Percentiles rank a stretch among this genome's conserved stretches.
These are phyloP conservation scores for Schizopygopsis malacanthus DNA, from an alignment of 2,797 vertebrate species.

Conservation along the genomic window DNA sequence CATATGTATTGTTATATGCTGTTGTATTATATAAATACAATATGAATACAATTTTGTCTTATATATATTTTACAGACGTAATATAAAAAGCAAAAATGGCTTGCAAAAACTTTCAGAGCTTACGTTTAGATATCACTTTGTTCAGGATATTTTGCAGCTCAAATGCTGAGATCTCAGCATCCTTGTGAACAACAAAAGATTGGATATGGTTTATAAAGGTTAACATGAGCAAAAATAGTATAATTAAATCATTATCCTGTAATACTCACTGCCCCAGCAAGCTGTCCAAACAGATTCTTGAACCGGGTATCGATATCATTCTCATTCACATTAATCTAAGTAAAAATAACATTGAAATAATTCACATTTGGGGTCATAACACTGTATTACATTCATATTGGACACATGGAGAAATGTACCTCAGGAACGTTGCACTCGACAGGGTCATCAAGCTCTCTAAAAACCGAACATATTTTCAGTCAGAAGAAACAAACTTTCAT, in stretches of 20 bases:
- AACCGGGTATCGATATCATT: conserved; percentile 81
- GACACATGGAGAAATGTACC: conserved; percentile 68
- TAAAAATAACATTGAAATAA: neutral
- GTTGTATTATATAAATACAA: neutral
- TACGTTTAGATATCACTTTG: conserved; percentile 82
- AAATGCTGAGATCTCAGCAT: conserved; percentile 83
- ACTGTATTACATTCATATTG: neutral
- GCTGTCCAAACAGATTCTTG: conserved; percentile 78
- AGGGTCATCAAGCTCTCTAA: conserved; percentile 84
- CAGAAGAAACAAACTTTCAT: neutral
- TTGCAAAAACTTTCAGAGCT: conserved; percentile 59
- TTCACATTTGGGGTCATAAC: neutral
- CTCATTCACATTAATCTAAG: conserved; percentile 77
- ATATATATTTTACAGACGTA: neutral
- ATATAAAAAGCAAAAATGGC: neutral
- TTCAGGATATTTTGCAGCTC: conserved; percentile 85
- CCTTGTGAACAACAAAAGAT: conserved; percentile 68
- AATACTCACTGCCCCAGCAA: conserved; percentile 83
- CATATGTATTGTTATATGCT: neutral
- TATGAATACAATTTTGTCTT: neutral
- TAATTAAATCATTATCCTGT: neutral
- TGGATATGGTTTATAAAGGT: neutral
- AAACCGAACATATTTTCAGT: conserved; percentile 54
- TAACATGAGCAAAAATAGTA: neutral
- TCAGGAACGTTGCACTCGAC: conserved; percentile 81